Conservation (phyloP, 1,140 invertebrate species). For the Drosophila asahinai region DNA sequence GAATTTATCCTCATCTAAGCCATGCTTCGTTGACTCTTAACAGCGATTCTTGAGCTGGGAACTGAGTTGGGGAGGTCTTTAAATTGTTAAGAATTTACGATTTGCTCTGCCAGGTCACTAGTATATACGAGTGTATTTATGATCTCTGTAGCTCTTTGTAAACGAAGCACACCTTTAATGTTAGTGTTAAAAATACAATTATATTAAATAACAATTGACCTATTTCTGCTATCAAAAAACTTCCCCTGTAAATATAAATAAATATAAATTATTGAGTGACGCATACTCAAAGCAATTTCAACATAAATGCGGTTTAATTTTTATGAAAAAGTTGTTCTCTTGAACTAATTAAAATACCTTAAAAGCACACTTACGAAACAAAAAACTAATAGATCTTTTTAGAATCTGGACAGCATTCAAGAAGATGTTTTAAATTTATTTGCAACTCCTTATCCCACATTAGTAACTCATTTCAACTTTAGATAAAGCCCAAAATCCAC, state of each 20-base stretch:
- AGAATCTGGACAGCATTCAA: neutral
- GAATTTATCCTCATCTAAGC: slow-evolving; percentile 44
- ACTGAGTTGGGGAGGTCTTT: slow-evolving; percentile 51
- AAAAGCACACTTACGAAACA: neutral
- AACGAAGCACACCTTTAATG: too few relatives aligned
- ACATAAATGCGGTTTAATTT: too few relatives aligned
- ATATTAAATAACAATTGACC: too few relatives aligned
- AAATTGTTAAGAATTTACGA: slow-evolving; percentile 58
- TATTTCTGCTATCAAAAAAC: too few relatives aligned
- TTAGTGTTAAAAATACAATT: too few relatives aligned
- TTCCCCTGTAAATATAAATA: too few relatives aligned
- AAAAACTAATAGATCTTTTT: neutral
- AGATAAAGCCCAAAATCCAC: neutral
- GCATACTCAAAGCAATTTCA: too few relatives aligned
- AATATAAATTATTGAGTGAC: too few relatives aligned
- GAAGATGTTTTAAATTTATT: neutral
- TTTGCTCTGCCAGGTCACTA: slow-evolving; percentile 28
- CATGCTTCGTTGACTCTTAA: slow-evolving; percentile 59
- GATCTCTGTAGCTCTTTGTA: too few relatives aligned
- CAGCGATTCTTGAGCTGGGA: slow-evolving; percentile 4
- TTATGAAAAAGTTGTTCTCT: too few relatives aligned
- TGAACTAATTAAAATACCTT: neutral
- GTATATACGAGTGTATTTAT: neutral
- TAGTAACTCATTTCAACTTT: neutral
- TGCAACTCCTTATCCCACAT: neutral